Base-by-base conservation (phyloP, 1,140 invertebrate species). In the Eupristina koningsbergeri region DNA sequence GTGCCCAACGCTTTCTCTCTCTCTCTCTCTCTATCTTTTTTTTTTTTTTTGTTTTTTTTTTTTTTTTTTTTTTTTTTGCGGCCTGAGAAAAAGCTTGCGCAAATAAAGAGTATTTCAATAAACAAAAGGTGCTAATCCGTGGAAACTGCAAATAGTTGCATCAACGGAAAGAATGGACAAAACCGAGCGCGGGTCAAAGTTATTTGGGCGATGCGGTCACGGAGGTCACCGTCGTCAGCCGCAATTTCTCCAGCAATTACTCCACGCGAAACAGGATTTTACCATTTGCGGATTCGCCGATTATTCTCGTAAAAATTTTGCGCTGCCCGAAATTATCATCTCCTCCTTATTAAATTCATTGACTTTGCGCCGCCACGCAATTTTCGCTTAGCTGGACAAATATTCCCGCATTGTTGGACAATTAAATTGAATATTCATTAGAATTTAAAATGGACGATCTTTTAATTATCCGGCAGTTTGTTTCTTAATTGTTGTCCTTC, bases 131-230 rank as follows among this genome's bases (percentile, higher is more conserved):
- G 39, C 71, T 64, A 81, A 74, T 64, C 22, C n/a, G 26, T 36
- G 11, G 31, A 53, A 53, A n/a, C n/a, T n/a, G 74, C 2, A 69
- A 69, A 63, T 22, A 13, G 47, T 36, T 26, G 26, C 31, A 74
- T n/a, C n/a, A n/a, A 58, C 53, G 47, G 73, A 36, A 61, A 31
- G n/a, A 58, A 47, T 15, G 58, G 17, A 6, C 17, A 58, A 17
- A 19, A 29, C 3, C 11, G 41, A 81, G 41, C 47, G 47, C 64
- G 39, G 73, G 45, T 82, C 69, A 82, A 58, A 71, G 81, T 78
- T 78, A 76, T 78, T 78, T 83, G 26, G 63, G 74, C 45, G 47
- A 75, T 83, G 81, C 29, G 81, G 81, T 83, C 74, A 53, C 39
- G 17, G 81, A 77, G 81, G 81, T 83, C 75, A 73, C 81, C 58